Evolutionary conservation across 2,797 vertebrate species (phyloP).

Genomic region (Cichlasoma orientale): DNA sequence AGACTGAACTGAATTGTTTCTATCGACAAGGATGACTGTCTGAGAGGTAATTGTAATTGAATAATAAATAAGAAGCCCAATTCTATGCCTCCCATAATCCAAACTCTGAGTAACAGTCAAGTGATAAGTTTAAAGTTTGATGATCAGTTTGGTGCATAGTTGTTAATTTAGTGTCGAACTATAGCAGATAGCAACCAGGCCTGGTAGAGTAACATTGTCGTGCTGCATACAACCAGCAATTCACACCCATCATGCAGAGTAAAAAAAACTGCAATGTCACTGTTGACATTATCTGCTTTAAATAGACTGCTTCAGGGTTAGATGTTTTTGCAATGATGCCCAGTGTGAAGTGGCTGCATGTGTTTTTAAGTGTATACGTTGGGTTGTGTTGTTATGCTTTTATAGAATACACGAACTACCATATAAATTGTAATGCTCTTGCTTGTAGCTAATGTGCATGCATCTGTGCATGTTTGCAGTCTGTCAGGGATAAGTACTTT

Average conservation of each 20-base stretch:
- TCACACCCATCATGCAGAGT: conserved; percentile 13
- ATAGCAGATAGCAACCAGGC: neutral
- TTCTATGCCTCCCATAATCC: neutral
- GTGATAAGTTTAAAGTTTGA: neutral
- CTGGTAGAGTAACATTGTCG: neutral
- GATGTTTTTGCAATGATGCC: neutral
- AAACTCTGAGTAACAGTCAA: neutral
- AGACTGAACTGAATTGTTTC: neutral
- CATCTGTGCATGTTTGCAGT: conserved; percentile 31
- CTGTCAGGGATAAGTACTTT: conserved; percentile 58
- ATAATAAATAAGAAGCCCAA: neutral
- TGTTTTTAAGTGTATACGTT: conserved; percentile 33
- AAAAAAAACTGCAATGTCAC: neutral
- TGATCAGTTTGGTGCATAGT: neutral
- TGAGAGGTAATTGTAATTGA: neutral
- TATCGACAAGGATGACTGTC: neutral
- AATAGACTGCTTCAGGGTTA: neutral
- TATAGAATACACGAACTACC: conserved; percentile 19
- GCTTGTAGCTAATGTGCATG: conserved; percentile 17
- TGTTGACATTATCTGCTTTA: neutral
- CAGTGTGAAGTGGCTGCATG: neutral
- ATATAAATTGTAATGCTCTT: conserved; percentile 40
- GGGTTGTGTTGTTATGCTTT: conserved; percentile 19
- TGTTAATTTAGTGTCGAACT: conserved; percentile 17
- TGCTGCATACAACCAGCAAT: neutral